Base-by-base conservation (phyloP, 2,113 vertebrate genomes). In the Oncorhynchus nerka region DNA sequence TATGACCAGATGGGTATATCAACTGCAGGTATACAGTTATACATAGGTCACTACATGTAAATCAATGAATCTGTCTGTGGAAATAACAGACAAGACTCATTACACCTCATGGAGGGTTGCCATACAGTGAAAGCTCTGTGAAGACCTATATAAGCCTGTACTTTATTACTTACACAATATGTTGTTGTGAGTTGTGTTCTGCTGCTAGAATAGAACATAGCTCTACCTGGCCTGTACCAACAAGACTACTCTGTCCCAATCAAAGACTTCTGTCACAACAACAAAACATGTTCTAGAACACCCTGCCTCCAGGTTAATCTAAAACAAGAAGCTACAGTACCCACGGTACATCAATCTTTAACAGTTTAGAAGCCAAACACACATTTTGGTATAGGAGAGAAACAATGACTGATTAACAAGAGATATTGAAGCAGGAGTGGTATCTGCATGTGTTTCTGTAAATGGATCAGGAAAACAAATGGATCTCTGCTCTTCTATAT, bases 121-220 rank as follows among this genome's bases (percentile, higher is more conserved):
- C 4, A 16, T 55, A 4, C 51, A 55, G 51, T 55, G 4, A 19
- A 55, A 55, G 51, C 15, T 55, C 16, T 55, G 51, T 55, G 5
- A 55, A 55, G 16, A 55, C 51, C 51, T 55, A 55, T 19, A 55
- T 45, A 45, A 45, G 39, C 39, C 39, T 45, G 39, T 45, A 45
- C 19, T 62, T 22, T 24, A 62, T n/a, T 22, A n/a, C 77, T 45
- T 3, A 45, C 24, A 34, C 62, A 76, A 81, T 51, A 22, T 76
- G 74, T 80, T 80, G 71, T 75, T 73, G 51, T 80, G 8, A 22
- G n/a, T 62, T 6, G n/a, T 20, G 20, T 22, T 62, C 51, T 45
- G 2, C 39, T 45, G 39, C 39, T 45, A 45, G 39, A 45, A 45
- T 45, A 45, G 9, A 45, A 45, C 39, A 12, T 45, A 72, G 51